Evolutionary conservation across 1,140 invertebrate species (phyloP).

Genomic region (Bombus ignitus): DNA sequence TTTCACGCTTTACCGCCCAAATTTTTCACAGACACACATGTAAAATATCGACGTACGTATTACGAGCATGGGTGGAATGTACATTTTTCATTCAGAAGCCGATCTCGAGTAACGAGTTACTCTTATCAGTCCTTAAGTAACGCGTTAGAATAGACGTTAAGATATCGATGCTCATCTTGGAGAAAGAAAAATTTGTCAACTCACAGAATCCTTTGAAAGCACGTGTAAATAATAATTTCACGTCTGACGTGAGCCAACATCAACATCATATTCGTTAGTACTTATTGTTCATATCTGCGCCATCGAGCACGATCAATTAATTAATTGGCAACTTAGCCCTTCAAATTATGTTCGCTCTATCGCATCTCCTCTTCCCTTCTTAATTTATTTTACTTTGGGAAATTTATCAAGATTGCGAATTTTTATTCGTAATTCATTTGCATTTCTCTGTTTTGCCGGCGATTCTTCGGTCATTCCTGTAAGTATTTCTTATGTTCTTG

Average conservation of each 20-base stretch:
- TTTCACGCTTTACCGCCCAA: background rate
- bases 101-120: background rate
- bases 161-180: background rate
- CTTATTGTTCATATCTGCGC: slow-evolving; percentile 33
- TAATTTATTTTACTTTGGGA: background rate
- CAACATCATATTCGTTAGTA: slow-evolving; percentile 32
- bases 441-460: background rate
- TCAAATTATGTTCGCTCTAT: slow-evolving; percentile 49
- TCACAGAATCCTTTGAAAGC: slow-evolving; percentile 22
- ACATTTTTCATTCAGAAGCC: slow-evolving; percentile 4
- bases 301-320: slow-evolving; percentile 46
- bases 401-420: background rate
- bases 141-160: background rate
- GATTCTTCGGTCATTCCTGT: background rate
- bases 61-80: background rate
- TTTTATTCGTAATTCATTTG: background rate
- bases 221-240: slow-evolving; percentile 62
- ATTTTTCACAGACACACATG: background rate
- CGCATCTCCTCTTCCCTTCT: background rate
- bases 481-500: background rate
- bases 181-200: background rate
- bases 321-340: slow-evolving; percentile 23
- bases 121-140: background rate
- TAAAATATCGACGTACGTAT: background rate
- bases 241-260: slow-evolving; percentile 22